Evolutionary conservation across 1,140 invertebrate genomes (phyloP).

Genomic region (Melipona quadrifasciata): DNA sequence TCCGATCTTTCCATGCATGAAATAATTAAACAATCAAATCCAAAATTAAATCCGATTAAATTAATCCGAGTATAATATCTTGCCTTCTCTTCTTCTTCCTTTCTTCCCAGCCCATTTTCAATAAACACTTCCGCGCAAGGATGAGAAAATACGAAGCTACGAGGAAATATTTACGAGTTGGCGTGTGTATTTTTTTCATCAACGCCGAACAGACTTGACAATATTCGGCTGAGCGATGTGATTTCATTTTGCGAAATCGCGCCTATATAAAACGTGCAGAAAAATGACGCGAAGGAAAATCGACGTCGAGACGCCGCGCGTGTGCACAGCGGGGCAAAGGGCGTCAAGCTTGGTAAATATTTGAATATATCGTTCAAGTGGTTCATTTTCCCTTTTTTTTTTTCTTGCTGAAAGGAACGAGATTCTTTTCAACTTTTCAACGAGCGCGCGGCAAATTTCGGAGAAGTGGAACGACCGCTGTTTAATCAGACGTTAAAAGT

Average conservation of each 20-base stretch:
- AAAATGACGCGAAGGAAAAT: slow-evolving; percentile 27
- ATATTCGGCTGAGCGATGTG: slow-evolving; percentile 74
- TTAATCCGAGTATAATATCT: background rate
- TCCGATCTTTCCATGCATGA: no score
- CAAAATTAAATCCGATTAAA: background rate
- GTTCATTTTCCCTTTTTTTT: no score
- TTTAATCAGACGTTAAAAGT: background rate
- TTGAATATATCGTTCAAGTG: background rate
- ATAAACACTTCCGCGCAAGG: background rate
- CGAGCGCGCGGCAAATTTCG: background rate
- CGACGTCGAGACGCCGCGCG: background rate
- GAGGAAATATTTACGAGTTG: background rate
- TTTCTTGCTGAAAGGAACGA: background rate
- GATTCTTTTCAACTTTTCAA: background rate
- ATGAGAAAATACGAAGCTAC: no score
- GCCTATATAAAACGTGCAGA: slow-evolving; percentile 15
- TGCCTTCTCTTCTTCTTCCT: background rate
- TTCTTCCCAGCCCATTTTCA: background rate
- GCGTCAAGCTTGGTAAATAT: background rate
- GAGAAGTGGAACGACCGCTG: background rate
- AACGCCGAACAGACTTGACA: slow-evolving; percentile 66
- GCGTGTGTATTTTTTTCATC: background rate
- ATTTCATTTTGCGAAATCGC: slow-evolving; percentile 70
- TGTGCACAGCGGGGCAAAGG: background rate
- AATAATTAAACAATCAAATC: background rate